These are phyloP conservation scores for Hycleus phaleratus DNA, from an alignment of 1,140 invertebrate genomes.

Conservation along the genomic window DNA sequence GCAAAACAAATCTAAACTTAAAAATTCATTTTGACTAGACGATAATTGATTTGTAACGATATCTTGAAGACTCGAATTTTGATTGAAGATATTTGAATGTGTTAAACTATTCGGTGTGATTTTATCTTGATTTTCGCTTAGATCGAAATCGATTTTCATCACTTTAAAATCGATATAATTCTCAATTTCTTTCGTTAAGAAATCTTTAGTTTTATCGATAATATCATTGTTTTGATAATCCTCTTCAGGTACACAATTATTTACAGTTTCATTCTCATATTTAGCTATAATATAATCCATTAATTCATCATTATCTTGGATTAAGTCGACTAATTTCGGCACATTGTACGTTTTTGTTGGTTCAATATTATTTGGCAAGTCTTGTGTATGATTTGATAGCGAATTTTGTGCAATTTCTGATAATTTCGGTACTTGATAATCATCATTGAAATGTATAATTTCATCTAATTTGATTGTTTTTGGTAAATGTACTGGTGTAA, in stretches of 20 bases:
- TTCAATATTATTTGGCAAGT: background rate
- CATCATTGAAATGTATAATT: conserved; percentile 22
- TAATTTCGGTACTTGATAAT: conserved; percentile 18
- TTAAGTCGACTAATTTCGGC: conserved; percentile 23
- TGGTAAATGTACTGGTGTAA: conserved; percentile 17
- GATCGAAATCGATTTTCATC: conserved; percentile 26
- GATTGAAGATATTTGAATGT: conserved; percentile 17
- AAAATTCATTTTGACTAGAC: conserved; percentile 8
- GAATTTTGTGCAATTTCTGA: conserved; percentile 18
- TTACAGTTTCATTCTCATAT: background rate
- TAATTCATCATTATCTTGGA: conserved; percentile 28
- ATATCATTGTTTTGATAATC: no score
- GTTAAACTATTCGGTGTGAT: conserved; percentile 29
- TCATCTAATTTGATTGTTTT: conserved; percentile 23
- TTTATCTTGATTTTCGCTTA: conserved; percentile 30
- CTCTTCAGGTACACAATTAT: no score
- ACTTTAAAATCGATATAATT: background rate
- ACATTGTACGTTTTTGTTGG: background rate
- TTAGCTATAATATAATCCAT: conserved; percentile 29
- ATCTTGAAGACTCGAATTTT: conserved; percentile 20
- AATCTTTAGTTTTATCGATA: background rate
- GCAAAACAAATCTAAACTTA: conserved; percentile 35
- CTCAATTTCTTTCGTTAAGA: conserved; percentile 9
- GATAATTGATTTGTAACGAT: background rate
- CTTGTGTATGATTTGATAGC: background rate